Conservation (phyloP, 2,888 invertebrate species). For the Hypselothyrea guttata region DNA sequence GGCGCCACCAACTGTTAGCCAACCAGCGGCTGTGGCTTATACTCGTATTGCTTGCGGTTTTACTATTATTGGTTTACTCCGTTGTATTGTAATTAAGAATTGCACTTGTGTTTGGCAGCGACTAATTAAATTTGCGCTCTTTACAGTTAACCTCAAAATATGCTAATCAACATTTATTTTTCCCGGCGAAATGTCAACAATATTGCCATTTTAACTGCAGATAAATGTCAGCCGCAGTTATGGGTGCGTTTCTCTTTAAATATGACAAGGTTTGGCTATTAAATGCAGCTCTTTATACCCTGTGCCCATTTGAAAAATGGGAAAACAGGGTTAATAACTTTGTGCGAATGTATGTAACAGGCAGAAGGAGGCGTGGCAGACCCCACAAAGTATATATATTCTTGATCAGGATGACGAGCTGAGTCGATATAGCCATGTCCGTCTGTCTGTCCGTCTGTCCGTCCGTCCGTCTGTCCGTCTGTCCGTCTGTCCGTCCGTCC, state of each 20-base stretch:
- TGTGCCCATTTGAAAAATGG: no score
- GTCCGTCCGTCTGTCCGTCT: no score
- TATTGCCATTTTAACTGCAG: slow-evolving; percentile 10
- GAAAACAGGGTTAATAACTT: no score
- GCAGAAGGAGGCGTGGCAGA: no score
- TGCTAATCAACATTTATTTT: slow-evolving; percentile 36
- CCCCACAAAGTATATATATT: no score
- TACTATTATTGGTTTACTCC: slow-evolving; percentile 41
- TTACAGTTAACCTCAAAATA: slow-evolving; percentile 44
- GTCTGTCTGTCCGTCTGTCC: no score
- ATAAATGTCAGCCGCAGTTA: slow-evolving; percentile 49
- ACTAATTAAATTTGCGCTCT: slow-evolving; percentile 63
- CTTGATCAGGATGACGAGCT: no score
- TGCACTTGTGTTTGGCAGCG: slow-evolving; percentile 36
- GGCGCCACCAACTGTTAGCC: slow-evolving; percentile 46
- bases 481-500: no score
- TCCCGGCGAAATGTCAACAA: slow-evolving; percentile 49
- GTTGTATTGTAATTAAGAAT: slow-evolving; percentile 48
- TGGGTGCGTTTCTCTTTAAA: no score
- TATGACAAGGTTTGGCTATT: no score
- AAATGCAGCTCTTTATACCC: slow-evolving; percentile 1
- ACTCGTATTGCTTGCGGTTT: slow-evolving; percentile 41
- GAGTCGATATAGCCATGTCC: no score
- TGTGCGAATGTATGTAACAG: no score
- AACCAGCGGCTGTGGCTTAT: slow-evolving; percentile 41